phyloP scores from a whole-genome alignment of 2,113 vertebrate genomes.

The Anser brachyrhynchus region DNA sequence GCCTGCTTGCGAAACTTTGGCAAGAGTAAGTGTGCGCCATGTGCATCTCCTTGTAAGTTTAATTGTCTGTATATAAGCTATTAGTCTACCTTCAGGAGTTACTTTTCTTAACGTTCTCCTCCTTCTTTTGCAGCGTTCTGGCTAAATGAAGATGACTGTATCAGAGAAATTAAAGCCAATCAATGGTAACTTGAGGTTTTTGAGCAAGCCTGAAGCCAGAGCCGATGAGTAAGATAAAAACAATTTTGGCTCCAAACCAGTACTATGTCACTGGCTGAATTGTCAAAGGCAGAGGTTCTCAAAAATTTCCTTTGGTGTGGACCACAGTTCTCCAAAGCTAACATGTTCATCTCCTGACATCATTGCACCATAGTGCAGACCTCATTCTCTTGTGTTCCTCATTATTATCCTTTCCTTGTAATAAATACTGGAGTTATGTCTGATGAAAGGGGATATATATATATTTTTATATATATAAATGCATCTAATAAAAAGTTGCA shows the following conservation, averaged over 20 bases:
- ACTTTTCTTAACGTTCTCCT: conserved; percentile 10
- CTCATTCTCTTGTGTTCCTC: not conserved
- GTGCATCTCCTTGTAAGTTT: conserved; percentile 59
- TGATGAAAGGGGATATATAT: not conserved
- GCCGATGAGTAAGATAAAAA: not conserved
- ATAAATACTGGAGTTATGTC: not conserved
- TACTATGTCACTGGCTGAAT: not conserved
- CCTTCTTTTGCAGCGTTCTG: not conserved
- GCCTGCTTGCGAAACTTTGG: conserved; percentile 54
- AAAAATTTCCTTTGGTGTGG: not conserved
- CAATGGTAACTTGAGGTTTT: not conserved
- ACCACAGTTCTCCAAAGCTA: not conserved
- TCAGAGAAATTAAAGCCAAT: not conserved
- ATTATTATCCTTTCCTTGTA: not conserved
- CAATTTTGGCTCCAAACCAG: not conserved
- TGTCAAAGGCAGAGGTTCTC: not conserved
- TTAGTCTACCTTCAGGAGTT: conserved; percentile 51
- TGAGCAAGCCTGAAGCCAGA: not conserved
- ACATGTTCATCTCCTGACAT: not conserved
- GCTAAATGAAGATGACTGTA: not conserved
- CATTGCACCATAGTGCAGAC: not conserved
- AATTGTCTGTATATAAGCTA: conserved; percentile 56
- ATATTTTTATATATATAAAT: too few species aligned
- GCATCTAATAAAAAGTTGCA: not conserved
- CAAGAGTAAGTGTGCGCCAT: conserved; percentile 42